Base-by-base conservation (phyloP, 2,797 vertebrate species). In the Astyanax mexicanus region DNA sequence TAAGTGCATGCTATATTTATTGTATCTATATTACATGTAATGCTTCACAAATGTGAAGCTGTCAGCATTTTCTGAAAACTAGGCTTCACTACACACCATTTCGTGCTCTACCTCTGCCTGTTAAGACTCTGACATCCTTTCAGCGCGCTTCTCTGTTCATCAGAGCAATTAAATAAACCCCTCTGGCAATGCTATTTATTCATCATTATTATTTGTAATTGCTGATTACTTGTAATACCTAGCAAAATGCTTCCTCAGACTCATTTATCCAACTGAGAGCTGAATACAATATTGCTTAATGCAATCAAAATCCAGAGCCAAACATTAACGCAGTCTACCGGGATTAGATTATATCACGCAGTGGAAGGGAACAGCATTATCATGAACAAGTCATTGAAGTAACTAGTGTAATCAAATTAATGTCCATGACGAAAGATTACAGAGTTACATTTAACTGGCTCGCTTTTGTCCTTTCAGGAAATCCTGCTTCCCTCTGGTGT, bases 1-100 rank as follows among this genome's bases (percentile, higher is more conserved):
- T 87, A 80, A 75, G 4, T 27, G 23, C 69, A 70, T 77, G 74
- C 81, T 84, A 79, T 81, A 70, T 66, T 81, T 72, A 47, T 82
- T 80, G 83, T 77, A 67, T 40, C 55, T 57, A 74, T 78, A 69
- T 66, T 71, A 17, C 51, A 69, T 69, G 45, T 29, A 69, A 60
- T 58, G n/a, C 6, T 61, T 45, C 45, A 13, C 35, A 54, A 25
- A 29, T 25, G 3, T 44, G 23, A 67, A 52, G 11, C 23, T 60
- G 9, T 62, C 62, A 52, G 47, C 70, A 69, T 21, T 47, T 54
- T 45, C 32, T 60, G 11, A 40, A 32, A 49, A 7, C 62, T 21
- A n/a, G 25, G 15, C 47, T 49, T 49, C 6, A 49, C 5, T 29
- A 6, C 17, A 37, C 17, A 9, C 57, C 35, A 61, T 21, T 37